Evolutionary conservation across 2,797 vertebrate species (phyloP), one percentile per base, ranked within the genome.

Genomic region (Aulostomus chinensis): DNA sequence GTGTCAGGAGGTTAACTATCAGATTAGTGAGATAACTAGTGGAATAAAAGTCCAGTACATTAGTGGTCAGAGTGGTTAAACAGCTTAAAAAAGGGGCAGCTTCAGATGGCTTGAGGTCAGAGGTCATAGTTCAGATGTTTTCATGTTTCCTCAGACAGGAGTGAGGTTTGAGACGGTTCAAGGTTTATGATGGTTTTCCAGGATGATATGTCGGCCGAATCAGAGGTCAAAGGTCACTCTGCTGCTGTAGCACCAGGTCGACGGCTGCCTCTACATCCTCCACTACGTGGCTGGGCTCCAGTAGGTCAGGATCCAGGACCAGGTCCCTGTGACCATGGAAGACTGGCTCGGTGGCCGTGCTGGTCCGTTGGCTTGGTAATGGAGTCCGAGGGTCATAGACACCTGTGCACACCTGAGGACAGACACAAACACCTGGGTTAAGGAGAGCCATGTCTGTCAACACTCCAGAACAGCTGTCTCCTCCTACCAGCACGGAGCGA

Each of bases 301-400:
- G 72, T 21, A 96, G 76, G 0, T 59, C 59, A 0, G 62, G 49
- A 1, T 86, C 80, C 30, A 77, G 36, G 8, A 59, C 34, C 62
- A 94, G 90, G 68, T 96, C 93, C 10, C 92, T 80, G 78, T 95
- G 93, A 1, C 93, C 93, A 0, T 94, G 92, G 65, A 93, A 91
- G 34, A 84, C 88, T 0, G 30, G 68, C 51, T 90, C 83, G 0
- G 80, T 70, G 4, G 83, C 0, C 1, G 55, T 49, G 7, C 76
- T 60, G 31, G 48, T 53, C 21, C 69, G 15, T 13, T 88, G 66
- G 2, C 49, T 48, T 6, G 88, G 80, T 12, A 81, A 47, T 30
- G 80, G 65, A 0, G 54, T 26, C 18, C 43, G 73, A 1, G 94
- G 93, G 59, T 85, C 88, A 59, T 93, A 95, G 31, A 96, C 91